Percentiles rank a stretch among this genome's conserved stretches.
Evolutionary conservation across 2,113 vertebrate species (phyloP).

Genomic region (Agapornis roseicollis): DNA sequence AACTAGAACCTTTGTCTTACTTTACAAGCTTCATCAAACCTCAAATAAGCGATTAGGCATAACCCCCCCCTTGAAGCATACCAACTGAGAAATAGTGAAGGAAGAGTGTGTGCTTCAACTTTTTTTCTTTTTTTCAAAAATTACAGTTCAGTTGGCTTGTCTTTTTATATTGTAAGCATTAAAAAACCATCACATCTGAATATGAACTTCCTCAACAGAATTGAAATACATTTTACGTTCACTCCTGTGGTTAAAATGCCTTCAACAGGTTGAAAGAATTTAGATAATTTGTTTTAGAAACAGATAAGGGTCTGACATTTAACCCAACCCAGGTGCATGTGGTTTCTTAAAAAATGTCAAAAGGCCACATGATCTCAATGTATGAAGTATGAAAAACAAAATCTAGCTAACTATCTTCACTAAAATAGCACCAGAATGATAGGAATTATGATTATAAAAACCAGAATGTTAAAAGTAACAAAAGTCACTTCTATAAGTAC

Average conservation of each 20-base stretch:
- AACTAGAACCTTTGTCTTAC: rapidly evolving
- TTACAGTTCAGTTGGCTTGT: conserved; percentile 32
- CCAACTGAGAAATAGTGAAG: neutral
- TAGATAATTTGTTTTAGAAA: conserved; percentile 73
- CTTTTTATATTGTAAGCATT: conserved; percentile 45
- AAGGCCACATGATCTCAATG: conserved; percentile 80
- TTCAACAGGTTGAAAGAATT: conserved; percentile 73
- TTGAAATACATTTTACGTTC: conserved; percentile 55
- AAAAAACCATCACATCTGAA: conserved; percentile 62
- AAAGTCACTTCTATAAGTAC: neutral
- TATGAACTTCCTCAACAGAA: conserved; percentile 73
- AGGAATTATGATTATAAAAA: conserved; percentile 27
- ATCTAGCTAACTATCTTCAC: conserved; percentile 52
- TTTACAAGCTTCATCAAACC: neutral
- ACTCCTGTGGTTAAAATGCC: conserved; percentile 76
- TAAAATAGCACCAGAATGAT: conserved; percentile 38
- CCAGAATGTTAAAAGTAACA: neutral
- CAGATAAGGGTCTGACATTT: conserved; percentile 87
- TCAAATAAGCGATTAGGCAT: neutral
- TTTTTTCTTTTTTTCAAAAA: neutral
- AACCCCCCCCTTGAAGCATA: neutral
- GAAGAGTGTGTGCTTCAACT: neutral
- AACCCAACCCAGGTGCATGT: conserved; percentile 88
- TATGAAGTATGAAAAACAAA: conserved; percentile 79
- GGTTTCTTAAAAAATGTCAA: conserved; percentile 90